These are phyloP conservation scores for Erynnis tages DNA, from an alignment of 2,888 invertebrate genomes.

Conservation along the genomic window DNA sequence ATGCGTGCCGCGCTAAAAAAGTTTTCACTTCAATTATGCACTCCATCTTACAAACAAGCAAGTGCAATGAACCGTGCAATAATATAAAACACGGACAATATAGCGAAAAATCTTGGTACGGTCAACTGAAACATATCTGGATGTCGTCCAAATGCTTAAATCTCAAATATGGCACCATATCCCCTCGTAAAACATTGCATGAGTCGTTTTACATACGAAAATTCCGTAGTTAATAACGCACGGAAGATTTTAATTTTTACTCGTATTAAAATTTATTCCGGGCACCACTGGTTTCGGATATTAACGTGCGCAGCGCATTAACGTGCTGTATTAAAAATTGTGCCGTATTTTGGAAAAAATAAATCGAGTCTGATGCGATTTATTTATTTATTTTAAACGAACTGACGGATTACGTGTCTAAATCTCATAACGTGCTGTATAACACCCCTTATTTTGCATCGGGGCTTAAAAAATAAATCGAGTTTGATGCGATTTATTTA, in stretches of 20 bases:
- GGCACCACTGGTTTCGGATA: not conserved
- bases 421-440: no score
- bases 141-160: conserved; percentile 23
- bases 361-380: no score
- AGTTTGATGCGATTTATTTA: no score
- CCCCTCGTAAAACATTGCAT: conserved; percentile 26
- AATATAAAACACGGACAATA: conserved; percentile 9
- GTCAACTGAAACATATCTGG: conserved; percentile 24
- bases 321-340: not conserved
- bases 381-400: no score
- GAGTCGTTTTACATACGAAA: conserved; percentile 21
- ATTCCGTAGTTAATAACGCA: conserved; percentile 19
- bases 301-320: no score
- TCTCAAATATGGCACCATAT: conserved; percentile 26
- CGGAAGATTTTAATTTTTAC: conserved; percentile 12
- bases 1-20: no score
- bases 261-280: conserved; percentile 18
- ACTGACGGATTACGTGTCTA: no score
- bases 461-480: no score
- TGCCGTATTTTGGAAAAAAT: not conserved
- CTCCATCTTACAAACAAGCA: not conserved
- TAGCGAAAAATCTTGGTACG: conserved; percentile 12
- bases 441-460: no score
- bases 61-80: conserved; percentile 3
- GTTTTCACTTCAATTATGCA: no score